Conservation (phyloP, 1,140 invertebrate species). For the Nixonia krombeini region DNA sequence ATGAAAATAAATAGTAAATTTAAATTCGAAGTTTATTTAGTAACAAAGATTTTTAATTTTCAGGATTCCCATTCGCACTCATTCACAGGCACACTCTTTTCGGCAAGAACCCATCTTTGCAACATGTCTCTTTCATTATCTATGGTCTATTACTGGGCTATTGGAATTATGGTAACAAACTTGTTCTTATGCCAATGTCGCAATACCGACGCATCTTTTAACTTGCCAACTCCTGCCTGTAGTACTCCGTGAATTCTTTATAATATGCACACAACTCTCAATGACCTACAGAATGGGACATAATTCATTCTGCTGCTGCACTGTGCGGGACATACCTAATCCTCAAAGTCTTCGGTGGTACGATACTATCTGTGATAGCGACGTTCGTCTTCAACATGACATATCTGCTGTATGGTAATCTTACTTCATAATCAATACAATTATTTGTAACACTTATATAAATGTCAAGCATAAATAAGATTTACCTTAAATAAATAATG, state of each 20-base stretch:
- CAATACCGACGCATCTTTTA: too few relatives aligned
- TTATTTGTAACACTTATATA: background rate
- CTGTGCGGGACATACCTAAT: slow-evolving; percentile 79
- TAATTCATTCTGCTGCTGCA: slow-evolving; percentile 81
- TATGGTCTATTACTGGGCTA: slow-evolving; percentile 81
- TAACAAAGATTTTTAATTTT: slow-evolving; percentile 56
- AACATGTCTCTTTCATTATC: slow-evolving; percentile 83
- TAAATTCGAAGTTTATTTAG: slow-evolving; percentile 7
- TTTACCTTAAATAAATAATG: too few relatives aligned
- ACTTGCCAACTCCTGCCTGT: slow-evolving; percentile 18
- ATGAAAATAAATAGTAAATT: slow-evolving; percentile 4
- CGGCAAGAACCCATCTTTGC: slow-evolving; percentile 70
- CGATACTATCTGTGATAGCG: slow-evolving; percentile 75
- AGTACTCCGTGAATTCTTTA: slow-evolving; percentile 25
- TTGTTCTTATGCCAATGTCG: slow-evolving; percentile 22
- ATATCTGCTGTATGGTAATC: slow-evolving; percentile 73
- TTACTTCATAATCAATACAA: slow-evolving; percentile 3
- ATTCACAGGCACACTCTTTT: slow-evolving; percentile 77
- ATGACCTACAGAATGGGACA: slow-evolving; percentile 71
- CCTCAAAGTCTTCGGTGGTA: slow-evolving; percentile 74
- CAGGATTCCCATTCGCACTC: slow-evolving; percentile 85
- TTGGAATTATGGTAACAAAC: slow-evolving; percentile 85
- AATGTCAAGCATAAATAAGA: background rate
- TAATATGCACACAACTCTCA: slow-evolving; percentile 27
- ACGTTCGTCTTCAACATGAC: slow-evolving; percentile 87